Conservation (phyloP, 2,113 vertebrate genomes). For the Daubentonia madagascariensis region DNA sequence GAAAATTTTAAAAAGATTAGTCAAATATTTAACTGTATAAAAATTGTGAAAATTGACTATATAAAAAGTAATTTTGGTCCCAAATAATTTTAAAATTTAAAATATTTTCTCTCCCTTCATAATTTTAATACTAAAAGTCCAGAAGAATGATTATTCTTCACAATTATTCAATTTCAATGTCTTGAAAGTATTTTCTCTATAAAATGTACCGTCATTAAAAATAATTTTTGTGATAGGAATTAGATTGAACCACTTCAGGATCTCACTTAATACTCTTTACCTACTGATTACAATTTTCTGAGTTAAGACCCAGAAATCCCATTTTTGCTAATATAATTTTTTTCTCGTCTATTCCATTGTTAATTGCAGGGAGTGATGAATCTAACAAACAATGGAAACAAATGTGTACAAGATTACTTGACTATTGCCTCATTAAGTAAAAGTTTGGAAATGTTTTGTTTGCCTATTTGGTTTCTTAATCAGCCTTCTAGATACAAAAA, state of each 20-base stretch:
- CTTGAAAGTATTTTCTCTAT: not conserved
- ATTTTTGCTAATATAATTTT: not conserved
- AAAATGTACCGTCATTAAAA: not conserved
- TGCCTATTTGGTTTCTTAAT: not conserved
- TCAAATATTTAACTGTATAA: not conserved
- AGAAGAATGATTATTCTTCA: not conserved
- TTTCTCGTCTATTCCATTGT: not conserved
- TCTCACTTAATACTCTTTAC: not conserved
- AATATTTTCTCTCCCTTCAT: not conserved
- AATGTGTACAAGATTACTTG: not conserved
- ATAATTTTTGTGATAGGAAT: not conserved
- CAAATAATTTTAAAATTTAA: conserved; percentile 7
- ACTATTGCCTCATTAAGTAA: not conserved
- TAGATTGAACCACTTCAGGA: not conserved
- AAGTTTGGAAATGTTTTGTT: not conserved
- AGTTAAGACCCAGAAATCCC: not conserved
- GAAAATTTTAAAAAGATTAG: not conserved
- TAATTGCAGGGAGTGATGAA: not conserved
- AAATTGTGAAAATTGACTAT: not conserved
- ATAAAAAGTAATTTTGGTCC: not conserved
- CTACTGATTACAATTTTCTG: not conserved
- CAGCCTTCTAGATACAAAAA: not conserved
- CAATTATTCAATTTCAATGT: not conserved
- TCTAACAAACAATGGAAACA: not conserved
- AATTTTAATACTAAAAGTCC: not conserved